Percentiles rank a stretch among this genome's conserved stretches.
phyloP scores from a whole-genome alignment of 1,140 invertebrate species.

The Drosophila willistoni region DNA sequence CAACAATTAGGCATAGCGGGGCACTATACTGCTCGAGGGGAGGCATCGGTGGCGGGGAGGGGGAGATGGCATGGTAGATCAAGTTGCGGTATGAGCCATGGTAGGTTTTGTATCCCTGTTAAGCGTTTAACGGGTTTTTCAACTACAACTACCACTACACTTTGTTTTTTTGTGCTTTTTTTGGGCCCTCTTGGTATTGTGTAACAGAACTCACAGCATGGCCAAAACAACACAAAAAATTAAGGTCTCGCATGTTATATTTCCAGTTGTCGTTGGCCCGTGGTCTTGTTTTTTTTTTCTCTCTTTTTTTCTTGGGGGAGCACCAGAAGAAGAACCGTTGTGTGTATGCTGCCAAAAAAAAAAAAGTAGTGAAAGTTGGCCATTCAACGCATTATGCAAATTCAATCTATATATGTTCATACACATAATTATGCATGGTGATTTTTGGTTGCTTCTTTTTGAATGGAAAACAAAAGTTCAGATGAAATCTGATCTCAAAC shows the following conservation, averaged over 20 bases:
- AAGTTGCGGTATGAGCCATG: constrained; percentile 54
- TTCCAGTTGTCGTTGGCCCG: constrained; percentile 37
- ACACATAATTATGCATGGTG: constrained; percentile 20
- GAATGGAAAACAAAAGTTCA: constrained; percentile 65
- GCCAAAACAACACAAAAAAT: constrained; percentile 47
- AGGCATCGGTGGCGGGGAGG: constrained; percentile 13
- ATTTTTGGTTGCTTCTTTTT: constrained; percentile 32
- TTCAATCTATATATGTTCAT: constrained; percentile 36
- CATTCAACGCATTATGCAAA: constrained; percentile 66
- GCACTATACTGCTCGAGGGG: constrained; percentile 33
- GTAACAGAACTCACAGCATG: constrained; percentile 72
- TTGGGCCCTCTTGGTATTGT: constrained; percentile 72
- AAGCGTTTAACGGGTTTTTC: constrained; percentile 72
- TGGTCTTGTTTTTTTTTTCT: constrained; percentile 36
- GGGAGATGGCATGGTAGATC: constrained; percentile 54
- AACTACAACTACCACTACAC: constrained; percentile 20
- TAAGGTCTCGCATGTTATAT: constrained; percentile 67
- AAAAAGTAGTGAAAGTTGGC: constrained; percentile 77
- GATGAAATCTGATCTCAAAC: constrained; percentile 43
- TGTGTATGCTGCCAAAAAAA: constrained; percentile 66
- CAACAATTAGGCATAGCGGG: constrained; percentile 46
- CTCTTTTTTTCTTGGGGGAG: constrained; percentile 51
- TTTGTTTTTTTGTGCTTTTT: background rate
- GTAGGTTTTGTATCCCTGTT: constrained; percentile 52
- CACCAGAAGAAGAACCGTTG: constrained; percentile 69